Percentiles rank a stretch among this genome's conserved stretches.
These are phyloP conservation scores for Brachypalpus laphriformis DNA, from an alignment of 2,888 invertebrate genomes.

Conservation along the genomic window DNA sequence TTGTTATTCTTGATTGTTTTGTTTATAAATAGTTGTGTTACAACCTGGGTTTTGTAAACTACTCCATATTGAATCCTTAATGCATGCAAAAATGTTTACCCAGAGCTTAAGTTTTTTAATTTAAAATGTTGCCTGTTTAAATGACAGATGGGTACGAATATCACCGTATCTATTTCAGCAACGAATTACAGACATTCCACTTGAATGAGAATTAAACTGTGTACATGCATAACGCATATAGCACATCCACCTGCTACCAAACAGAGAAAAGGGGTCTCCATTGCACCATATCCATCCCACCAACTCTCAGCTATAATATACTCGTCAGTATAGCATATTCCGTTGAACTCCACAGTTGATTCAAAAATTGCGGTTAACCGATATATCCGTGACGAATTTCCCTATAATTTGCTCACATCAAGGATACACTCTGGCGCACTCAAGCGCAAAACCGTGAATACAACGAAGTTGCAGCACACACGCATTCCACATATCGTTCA, in stretches of 20 bases:
- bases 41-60: too few species aligned
- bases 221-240: slow-evolving; percentile 28
- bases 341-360: slow-evolving; percentile 41
- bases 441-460: slow-evolving; percentile 63
- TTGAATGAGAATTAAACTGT: slow-evolving; percentile 22
- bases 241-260: slow-evolving; percentile 48
- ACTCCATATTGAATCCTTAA: too few species aligned
- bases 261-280: slow-evolving; percentile 17
- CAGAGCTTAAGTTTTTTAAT: too few species aligned
- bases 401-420: slow-evolving; percentile 67
- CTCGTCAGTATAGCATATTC: background rate
- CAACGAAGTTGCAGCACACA: slow-evolving; percentile 41
- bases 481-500: slow-evolving; percentile 56
- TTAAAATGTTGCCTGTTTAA: background rate
- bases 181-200: slow-evolving; percentile 22
- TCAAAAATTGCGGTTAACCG: slow-evolving; percentile 70
- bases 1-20: too few species aligned
- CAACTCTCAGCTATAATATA: slow-evolving; percentile 5
- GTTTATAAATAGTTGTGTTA: too few species aligned
- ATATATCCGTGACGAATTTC: slow-evolving; percentile 72
- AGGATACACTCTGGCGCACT: slow-evolving; percentile 64
- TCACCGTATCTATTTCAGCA: slow-evolving; percentile 13
- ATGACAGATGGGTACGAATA: slow-evolving; percentile 25
- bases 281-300: slow-evolving; percentile 8
- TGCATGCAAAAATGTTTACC: background rate